Evolutionary conservation across 2,888 invertebrate genomes (phyloP).

Genomic region (Chaetogeoica ovagalla): DNA sequence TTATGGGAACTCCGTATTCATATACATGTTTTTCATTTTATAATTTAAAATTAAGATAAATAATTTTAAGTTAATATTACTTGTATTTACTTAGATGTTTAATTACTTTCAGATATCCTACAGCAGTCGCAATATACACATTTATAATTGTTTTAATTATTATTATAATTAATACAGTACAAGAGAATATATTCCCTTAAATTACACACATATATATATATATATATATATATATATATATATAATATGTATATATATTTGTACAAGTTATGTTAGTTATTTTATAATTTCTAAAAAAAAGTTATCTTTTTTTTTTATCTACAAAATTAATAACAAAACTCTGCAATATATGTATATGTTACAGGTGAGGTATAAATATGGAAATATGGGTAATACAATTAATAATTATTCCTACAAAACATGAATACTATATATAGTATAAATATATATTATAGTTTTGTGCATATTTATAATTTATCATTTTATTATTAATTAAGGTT

Average conservation of each 20-base stretch:
- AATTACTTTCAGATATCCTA: slow-evolving; percentile 47
- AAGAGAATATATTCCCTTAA: too few species aligned
- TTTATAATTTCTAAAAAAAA: neutral
- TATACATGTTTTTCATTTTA: neutral
- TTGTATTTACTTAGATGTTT: slow-evolving; percentile 34
- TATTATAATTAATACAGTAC: too few species aligned
- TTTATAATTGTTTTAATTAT: slow-evolving; percentile 23
- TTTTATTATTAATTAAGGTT: too few species aligned
- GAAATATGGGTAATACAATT: too few species aligned
- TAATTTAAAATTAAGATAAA: neutral
- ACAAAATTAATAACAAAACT: neutral
- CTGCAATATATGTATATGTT: neutral
- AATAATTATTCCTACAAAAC: too few species aligned
- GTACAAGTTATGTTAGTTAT: slow-evolving; percentile 17
- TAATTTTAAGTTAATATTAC: neutral
- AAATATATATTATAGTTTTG: too few species aligned
- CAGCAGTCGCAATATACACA: slow-evolving; percentile 49
- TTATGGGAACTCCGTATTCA: neutral
- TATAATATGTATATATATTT: neutral
- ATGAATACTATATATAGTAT: too few species aligned
- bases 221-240: too few species aligned
- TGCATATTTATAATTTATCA: too few species aligned
- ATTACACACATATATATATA: too few species aligned
- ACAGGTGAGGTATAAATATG: too few species aligned
- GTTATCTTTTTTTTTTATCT: too few species aligned